Base-by-base conservation (phyloP, 2,888 invertebrate genomes). In the Cheilosia impressa region DNA sequence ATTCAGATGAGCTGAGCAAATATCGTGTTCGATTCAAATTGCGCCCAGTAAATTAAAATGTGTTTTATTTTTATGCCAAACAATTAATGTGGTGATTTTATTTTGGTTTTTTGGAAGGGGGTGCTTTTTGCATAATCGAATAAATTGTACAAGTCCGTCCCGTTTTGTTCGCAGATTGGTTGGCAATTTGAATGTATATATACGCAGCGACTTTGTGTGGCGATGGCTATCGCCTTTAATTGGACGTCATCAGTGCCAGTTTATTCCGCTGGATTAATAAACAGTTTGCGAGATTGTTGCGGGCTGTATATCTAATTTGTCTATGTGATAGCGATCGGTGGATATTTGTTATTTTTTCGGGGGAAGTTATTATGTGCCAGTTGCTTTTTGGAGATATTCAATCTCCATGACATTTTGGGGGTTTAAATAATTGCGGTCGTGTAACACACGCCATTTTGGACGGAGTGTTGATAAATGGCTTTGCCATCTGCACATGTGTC, bases 11-110 rank as follows among this genome's bases (percentile, higher is more conserved):
- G 65, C 24, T 62, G 62, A 52, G 65, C 71, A 58, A 84, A 71
- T 65, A 47, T 79, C 84, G 60, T 84, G 84, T 84, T 84, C 84
- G 65, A 79, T 84, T 84, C 65, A 84, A 84, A 84, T 75, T 81
- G 79, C 69, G 84, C 60, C 53, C 76, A 77, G 47, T 85, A 80
- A 85, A 85, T 85, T 80, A 80, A 80, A 77, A 77, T 73, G 72
- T 81, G 77, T 85, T 72, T 76, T 47, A 85, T 72, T 68, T 24
- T 85, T 58, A 66, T 85, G 76, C 57, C 72, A 72, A 62, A 45
- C 72, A 72, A 85, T 85, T 73, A 85, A 85, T 85, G 81, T 85
- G 85, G 52, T 60, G 24, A 85, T 85, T 69, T 60, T 34, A 6
- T 7, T 27, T 27, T 24, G n/a, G n/a, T 24, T 24, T 24, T 27